Conservation (phyloP, 2,113 vertebrate genomes). For the Campylomormyrus numenius region DNA sequence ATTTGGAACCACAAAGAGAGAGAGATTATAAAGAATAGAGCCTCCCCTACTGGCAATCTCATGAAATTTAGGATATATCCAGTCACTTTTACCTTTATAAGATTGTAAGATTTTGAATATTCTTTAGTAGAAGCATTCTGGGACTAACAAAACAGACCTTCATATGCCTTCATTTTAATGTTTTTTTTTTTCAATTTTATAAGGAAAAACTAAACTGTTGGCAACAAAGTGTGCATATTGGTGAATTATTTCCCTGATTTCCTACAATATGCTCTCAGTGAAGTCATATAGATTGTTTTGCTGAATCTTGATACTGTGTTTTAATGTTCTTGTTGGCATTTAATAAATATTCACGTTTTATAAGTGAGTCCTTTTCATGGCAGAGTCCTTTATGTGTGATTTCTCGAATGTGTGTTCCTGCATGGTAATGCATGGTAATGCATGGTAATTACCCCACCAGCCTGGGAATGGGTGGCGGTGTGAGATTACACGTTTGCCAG, state of each 20-base stretch:
- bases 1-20: constrained; percentile 55
- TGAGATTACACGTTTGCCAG: not conserved
- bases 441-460: not conserved
- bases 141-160: constrained; percentile 8
- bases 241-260: not conserved
- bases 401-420: not conserved
- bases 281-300: constrained; percentile 58
- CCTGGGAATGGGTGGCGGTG: not conserved
- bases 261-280: not conserved
- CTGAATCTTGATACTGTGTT: constrained; percentile 67
- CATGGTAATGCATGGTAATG: not conserved
- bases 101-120: constrained; percentile 39
- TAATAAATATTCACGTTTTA: constrained; percentile 71
- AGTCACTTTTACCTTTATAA: constrained; percentile 18
- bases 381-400: not conserved
- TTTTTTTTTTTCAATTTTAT: not conserved
- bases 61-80: constrained; percentile 41
- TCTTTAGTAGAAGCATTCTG: constrained; percentile 44
- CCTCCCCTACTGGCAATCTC: constrained; percentile 49
- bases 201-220: not conserved
- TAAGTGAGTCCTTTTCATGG: constrained; percentile 44
- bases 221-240: not conserved
- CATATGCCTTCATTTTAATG: not conserved
- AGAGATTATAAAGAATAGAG: constrained; percentile 50
- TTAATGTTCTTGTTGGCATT: constrained; percentile 67